These are phyloP conservation scores for Tetropium fuscum DNA, from an alignment of 2,888 invertebrate genomes.

Conservation along the genomic window DNA sequence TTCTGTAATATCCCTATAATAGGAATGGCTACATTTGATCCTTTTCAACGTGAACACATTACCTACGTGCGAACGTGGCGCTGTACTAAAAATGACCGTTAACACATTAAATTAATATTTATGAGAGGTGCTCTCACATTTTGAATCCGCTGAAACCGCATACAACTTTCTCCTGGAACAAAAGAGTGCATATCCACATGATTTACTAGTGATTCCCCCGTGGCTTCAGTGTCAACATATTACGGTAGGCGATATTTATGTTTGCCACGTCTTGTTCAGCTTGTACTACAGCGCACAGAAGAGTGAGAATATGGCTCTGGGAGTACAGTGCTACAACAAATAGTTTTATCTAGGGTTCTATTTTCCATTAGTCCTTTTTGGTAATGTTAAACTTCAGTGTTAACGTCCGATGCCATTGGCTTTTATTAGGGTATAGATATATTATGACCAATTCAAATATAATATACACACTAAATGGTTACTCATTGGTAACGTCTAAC, in stretches of 20 bases:
- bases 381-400: too few relatives aligned
- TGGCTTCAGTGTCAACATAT: constrained; percentile 53
- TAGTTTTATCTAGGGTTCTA: too few relatives aligned
- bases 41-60: not conserved
- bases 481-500: too few relatives aligned
- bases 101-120: constrained; percentile 22
- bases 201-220: constrained; percentile 49
- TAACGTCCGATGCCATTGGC: too few relatives aligned
- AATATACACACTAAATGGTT: too few relatives aligned
- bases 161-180: constrained; percentile 15
- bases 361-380: too few relatives aligned
- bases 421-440: too few relatives aligned
- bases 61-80: not conserved
- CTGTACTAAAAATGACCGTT: constrained; percentile 8
- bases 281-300: constrained; percentile 44
- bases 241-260: constrained; percentile 49
- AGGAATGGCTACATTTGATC: constrained; percentile 21
- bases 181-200: constrained; percentile 38
- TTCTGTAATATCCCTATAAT: constrained; percentile 32
- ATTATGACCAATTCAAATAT: too few relatives aligned
- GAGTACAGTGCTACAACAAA: too few relatives aligned
- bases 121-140: constrained; percentile 17
- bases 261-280: constrained; percentile 43
- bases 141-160: constrained; percentile 2
- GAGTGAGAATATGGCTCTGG: not conserved